Evolutionary conservation across 2,888 invertebrate species (phyloP).

Genomic region (Protodeltote pygarga): DNA sequence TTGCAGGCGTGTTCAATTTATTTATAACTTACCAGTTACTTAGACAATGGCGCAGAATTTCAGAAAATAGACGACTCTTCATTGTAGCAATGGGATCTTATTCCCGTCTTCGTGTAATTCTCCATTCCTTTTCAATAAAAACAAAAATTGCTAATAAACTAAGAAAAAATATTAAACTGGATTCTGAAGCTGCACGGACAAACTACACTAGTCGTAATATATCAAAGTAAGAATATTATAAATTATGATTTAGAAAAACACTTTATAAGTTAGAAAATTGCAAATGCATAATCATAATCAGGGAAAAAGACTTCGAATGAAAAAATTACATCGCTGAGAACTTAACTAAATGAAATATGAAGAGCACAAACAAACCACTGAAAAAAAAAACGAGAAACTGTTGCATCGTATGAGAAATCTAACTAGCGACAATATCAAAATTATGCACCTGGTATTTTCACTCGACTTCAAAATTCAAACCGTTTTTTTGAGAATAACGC

Average conservation of each 20-base stretch:
- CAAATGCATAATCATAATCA: too few species aligned
- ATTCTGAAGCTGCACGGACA: conserved; percentile 3
- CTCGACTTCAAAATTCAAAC: too few species aligned
- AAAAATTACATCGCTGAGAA: too few species aligned
- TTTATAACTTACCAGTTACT: conserved; percentile 55
- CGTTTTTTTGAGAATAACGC: too few species aligned
- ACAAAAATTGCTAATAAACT: conserved; percentile 30
- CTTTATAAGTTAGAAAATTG: too few species aligned
- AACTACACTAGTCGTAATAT: conserved; percentile 3
- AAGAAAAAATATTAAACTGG: conserved; percentile 33
- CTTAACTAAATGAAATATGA: too few species aligned
- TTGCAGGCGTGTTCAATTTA: conserved; percentile 26
- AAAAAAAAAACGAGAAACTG: too few species aligned
- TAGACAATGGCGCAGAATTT: conserved; percentile 40
- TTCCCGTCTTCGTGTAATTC: conserved; percentile 38
- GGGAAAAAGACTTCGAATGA: too few species aligned
- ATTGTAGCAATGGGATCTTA: conserved; percentile 35
- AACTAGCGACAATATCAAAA: too few species aligned
- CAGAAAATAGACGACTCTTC: conserved; percentile 41
- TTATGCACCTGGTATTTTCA: too few species aligned
- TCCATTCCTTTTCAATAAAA: conserved; percentile 37
- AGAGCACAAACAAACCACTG: too few species aligned
- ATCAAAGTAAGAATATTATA: background rate
- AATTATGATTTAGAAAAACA: background rate
- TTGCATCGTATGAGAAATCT: too few species aligned